phyloP scores from a whole-genome alignment of 2,888 invertebrate genomes.

The Zeuzera pyrina region DNA sequence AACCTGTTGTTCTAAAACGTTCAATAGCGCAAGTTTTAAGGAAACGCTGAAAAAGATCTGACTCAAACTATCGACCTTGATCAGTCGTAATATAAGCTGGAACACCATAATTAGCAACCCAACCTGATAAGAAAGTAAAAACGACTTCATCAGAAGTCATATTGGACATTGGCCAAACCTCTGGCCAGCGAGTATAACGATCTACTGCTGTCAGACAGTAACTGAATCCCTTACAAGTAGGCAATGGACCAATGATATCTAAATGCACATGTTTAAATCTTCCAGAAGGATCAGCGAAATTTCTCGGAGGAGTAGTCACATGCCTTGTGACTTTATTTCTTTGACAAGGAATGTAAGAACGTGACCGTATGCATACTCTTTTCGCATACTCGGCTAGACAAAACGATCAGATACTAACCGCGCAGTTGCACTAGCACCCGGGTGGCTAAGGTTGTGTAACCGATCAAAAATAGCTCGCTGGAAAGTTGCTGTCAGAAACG shows the following conservation, averaged over 20 bases:
- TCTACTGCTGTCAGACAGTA: constrained; percentile 6
- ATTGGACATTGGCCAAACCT: constrained; percentile 4
- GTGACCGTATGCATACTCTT: constrained; percentile 26
- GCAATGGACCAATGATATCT: constrained; percentile 37
- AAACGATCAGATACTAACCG: constrained; percentile 22
- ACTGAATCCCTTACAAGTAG: constrained; percentile 6
- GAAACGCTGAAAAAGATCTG: constrained; percentile 2
- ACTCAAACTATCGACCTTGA: constrained; percentile 13
- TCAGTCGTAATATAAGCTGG: constrained; percentile 11
- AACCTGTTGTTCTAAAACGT: constrained; percentile 12
- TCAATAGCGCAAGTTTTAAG: constrained; percentile 1
- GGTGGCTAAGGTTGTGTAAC: constrained; percentile 8
- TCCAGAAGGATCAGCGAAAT: constrained; percentile 6
- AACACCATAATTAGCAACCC: constrained; percentile 12
- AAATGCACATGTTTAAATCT: constrained; percentile 27
- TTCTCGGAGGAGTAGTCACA: constrained; percentile 8
- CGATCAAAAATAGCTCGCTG: background rate
- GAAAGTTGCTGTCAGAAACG: background rate
- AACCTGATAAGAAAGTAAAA: constrained; percentile 8
- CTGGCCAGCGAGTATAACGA: constrained; percentile 4
- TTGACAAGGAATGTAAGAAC: constrained; percentile 24
- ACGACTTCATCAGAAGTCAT: constrained; percentile 11
- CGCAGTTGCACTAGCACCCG: constrained; percentile 4
- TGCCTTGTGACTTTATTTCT: constrained; percentile 14
- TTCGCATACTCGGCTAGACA: constrained; percentile 29